Evolutionary conservation across 2,888 invertebrate species (phyloP), one percentile per base, ranked within the genome.

Genomic region (Oxytorus armatus): DNA sequence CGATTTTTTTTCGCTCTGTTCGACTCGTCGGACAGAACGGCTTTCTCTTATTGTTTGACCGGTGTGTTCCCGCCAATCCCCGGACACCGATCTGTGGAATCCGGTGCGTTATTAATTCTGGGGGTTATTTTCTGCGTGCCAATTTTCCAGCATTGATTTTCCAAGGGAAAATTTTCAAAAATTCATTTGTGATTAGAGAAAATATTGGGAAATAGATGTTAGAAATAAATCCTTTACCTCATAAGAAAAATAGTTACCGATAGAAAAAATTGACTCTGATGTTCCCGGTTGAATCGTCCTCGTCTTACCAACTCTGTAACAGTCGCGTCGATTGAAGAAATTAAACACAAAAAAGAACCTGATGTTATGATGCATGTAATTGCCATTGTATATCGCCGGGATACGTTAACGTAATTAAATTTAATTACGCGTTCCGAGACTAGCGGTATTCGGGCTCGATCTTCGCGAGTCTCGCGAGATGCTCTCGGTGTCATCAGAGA

Each of bases 351-450:
- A 21, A 36, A 68, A 66, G 61, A 59, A 66, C 47, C 18, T 68
- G 14, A 69, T 69, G 74, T 79, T 79, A 79, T 79, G 78, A 79
- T 74, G 69, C 47, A 74, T 74, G 78, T 79, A 74, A 74, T 79
- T 49, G 63, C 25, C 14, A 23, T 68, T 74, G 68, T 78, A 76
- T 79, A 72, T 79, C 25, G 70, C 70, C 18, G 70, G 47, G 63
- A 80, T 74, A 73, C 73, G 73, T 77, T 77, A 73, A 77, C 55
- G 77, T 77, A 74, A 80, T 80, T 77, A 77, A 77, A 80, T 73
- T 69, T 79, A 79, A 79, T 79, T 70, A 72, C 75, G 51, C 66
- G 75, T 66, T 79, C 75, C 59, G 25, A 66, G 65, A 59, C 66
- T 75, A 79, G 79, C 74, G 79, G 74, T 79, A 69, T 75, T 75